Base-by-base conservation (phyloP, 2,113 vertebrate genomes). In the Fulmarus glacialis region DNA sequence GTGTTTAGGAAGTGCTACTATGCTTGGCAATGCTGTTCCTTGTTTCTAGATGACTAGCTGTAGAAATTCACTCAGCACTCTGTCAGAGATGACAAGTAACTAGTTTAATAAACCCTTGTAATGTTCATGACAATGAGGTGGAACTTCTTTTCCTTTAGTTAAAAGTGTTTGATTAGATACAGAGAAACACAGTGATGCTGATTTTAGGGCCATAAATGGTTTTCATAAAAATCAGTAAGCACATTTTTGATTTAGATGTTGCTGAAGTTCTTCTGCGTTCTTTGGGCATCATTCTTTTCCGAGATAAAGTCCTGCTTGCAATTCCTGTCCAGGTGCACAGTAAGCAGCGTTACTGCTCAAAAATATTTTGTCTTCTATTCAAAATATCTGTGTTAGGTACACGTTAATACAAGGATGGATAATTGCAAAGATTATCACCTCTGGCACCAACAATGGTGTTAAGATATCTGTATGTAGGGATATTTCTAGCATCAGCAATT, bases 1-100 rank as follows among this genome's bases (percentile, higher is more conserved):
- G 64, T 79, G 66, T 93, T 95, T 91, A 82, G 81, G 73, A 95
- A 97, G 93, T 29, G 62, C 84, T 91, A 91, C 87, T 94, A 91
- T 0, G 20, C 52, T 89, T 95, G 96, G 96, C 91, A 96, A 22
- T 40, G 27, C 56, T 27, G 52, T 9, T 71, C 4, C 64, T 63
- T 48, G 30, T 63, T 95, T 94, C 94, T 64, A 63, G 87, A 67
- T 43, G 53, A 84, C 47, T 91, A 59, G 59, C 87, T 60, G 52
- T 18, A 87, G 60, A 96, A 85, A 43, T 79, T 71, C 52, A 62
- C 56, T 84, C 67, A 79, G 93, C 26, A 17, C 26, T 82, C 48
- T 94, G 73, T 82, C 89, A 93, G 81, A 87, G 26, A 79, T 63
- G 77, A 89, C 81, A 79, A 40, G 36, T 32, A 93, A 70, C 72